Base-by-base conservation (phyloP, 1,140 invertebrate species). In the Calliphora vicina region DNA sequence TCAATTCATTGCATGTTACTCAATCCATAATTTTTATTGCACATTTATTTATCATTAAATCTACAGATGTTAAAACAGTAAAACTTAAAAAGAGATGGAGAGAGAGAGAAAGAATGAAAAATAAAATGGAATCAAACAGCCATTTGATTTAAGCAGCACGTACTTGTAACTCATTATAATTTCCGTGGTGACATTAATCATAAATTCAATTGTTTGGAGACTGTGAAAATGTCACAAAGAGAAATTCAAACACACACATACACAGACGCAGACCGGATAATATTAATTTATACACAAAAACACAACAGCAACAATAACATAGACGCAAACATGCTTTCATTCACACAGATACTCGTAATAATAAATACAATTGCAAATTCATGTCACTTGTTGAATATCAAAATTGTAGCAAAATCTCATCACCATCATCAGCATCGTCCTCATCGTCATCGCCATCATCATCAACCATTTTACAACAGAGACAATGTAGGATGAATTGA, bases 131-230 rank as follows among this genome's bases (percentile, higher is more conserved):
- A 74, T 42, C 72, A 74, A 29, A 29, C 72, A 29, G 29, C 72
- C 27, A 74, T 74, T 74, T 27, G n/a, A 74, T 74, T 74, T 27
- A 74, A 74, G 13, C 17, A 35, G 13, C 72, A 74, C 72, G 72
- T 74, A 35, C 26, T 74, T 74, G 27, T 35, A 74, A 74, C 72
- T 74, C 72, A 74, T 74, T 74, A 74, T n/a, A 74, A 74, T 74
- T 35, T 74, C 72, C 72, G 26, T 35, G 72, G 72, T 74, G 72
- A 74, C 72, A 74, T 74, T 74, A 74, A 74, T 74, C 72, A 74
- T 35, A 74, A 74, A 74, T 74, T 74, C 72, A 74, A 74, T 74
- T 74, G 72, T 74, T 74, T 74, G 72, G 72, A 74, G 72, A 74
- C 72, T 17, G 27, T 74, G 26, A 74, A 74, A 35, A 74, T 35